Evolutionary conservation across 1,140 invertebrate genomes (phyloP), one percentile per base, ranked within the genome.

Genomic region (Fopius arisanus): DNA sequence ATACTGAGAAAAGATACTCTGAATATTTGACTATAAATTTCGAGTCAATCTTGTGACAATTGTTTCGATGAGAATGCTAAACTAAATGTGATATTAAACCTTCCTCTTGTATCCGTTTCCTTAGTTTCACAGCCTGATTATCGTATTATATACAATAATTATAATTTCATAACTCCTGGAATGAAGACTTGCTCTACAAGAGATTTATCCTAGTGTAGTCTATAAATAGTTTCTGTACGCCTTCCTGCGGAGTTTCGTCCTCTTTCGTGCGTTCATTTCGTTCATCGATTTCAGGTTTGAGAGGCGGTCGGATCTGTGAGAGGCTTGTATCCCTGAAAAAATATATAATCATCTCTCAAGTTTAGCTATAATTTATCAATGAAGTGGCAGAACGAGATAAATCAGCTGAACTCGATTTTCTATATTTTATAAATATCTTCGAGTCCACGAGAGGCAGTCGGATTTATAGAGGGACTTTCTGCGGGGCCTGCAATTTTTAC

Each of bases 281-380:
- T 19, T 65, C 21, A 72, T 70, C 69, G 77, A 75, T 72, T 76
- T 78, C 72, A 81, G 41, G 29, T 14, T 23, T 59, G 2, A 54
- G 41, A n/a, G 16, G 70, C 54, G 31, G 37, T 71, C 23, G 76
- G 75, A 62, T 68, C 76, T 78, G 79, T 76, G 74, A 70, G 48
- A 62, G 33, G 48, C 72, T 63, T 59, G 67, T 72, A 77, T 73
- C 29, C 74, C 28, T 72, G 62, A 70, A 48, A 82, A 86, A 86
- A 26, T 80, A 2, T 0, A 77, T 77, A 65, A 16, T 43, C 37
- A 62, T 70, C 67, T 67, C 71, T 23, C 74, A 31, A 51, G 63
- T 29, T 28, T 74, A 72, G 29, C 75, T n/a, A 68, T 79, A 77
- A 79, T 26, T 19, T 26, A 26, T 26, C n/a, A 19, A 19, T 23